Evolutionary conservation across 2,888 invertebrate species (phyloP).

Genomic region (Helobdella robusta): DNA sequence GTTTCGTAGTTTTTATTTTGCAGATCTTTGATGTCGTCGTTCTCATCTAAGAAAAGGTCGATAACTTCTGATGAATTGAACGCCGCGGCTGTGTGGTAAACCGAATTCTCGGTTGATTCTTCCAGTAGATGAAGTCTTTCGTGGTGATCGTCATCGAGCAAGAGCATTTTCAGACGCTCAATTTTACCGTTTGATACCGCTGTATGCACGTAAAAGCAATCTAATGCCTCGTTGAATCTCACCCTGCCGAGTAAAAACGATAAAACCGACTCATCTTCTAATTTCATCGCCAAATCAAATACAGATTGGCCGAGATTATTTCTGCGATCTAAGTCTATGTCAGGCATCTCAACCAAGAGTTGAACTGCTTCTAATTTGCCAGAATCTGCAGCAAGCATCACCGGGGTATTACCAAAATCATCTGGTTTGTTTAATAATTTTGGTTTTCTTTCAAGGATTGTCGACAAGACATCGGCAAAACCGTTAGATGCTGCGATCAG

Average conservation of each 20-base stretch:
- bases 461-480: constrained; percentile 24
- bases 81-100: constrained; percentile 21
- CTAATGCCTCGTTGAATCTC: constrained; percentile 8
- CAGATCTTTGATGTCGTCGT: constrained; percentile 19
- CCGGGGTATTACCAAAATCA: constrained; percentile 26
- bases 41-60: constrained; percentile 20
- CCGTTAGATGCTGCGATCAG: constrained; percentile 27
- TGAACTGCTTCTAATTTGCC: constrained; percentile 21
- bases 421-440: constrained; percentile 25
- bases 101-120: constrained; percentile 21
- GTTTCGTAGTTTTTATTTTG: constrained; percentile 28
- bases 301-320: constrained; percentile 28
- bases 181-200: constrained; percentile 28
- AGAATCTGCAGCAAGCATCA: constrained; percentile 24
- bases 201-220: constrained; percentile 28
- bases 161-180: constrained; percentile 17
- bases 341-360: constrained; percentile 22
- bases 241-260: constrained; percentile 25
- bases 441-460: constrained; percentile 18
- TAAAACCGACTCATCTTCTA: constrained; percentile 20
- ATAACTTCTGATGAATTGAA: constrained; percentile 23
- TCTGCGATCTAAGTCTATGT: constrained; percentile 21
- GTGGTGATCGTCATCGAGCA: constrained; percentile 12
- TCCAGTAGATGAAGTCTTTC: constrained; percentile 20
- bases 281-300: constrained; percentile 29